Percentiles rank a stretch among this genome's conserved stretches.
phyloP scores from a whole-genome alignment of 2,888 invertebrate species.

The Selenia dentaria region DNA sequence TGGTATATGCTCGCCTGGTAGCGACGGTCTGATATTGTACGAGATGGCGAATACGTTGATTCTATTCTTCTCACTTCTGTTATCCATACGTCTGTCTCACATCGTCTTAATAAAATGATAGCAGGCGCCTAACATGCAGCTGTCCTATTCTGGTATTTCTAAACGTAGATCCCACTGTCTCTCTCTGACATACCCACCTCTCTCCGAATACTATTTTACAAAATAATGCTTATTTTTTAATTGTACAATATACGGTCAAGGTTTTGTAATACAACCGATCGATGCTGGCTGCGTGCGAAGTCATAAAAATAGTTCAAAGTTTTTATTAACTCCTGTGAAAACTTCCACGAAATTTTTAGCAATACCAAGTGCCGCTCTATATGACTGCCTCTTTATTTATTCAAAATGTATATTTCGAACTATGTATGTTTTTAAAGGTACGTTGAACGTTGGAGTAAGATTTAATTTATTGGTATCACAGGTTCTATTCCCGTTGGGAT shows the following conservation, averaged over 20 bases:
- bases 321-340: background rate
- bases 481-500: conserved; percentile 92
- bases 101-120: conserved; percentile 2
- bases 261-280: conserved; percentile 4
- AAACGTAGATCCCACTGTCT: conserved; percentile 1
- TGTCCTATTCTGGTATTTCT: conserved; percentile 6
- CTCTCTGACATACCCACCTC: too few relatives aligned
- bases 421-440: too few relatives aligned
- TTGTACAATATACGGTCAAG: conserved; percentile 9
- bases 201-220: conserved; percentile 1
- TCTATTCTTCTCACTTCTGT: background rate
- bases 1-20: conserved; percentile 39
- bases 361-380: too few relatives aligned
- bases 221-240: conserved; percentile 12
- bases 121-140: background rate
- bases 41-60: conserved; percentile 12
- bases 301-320: too few relatives aligned
- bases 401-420: too few relatives aligned
- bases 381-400: too few relatives aligned
- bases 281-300: background rate
- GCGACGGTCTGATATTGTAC: conserved; percentile 8
- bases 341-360: background rate
- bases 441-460: too few relatives aligned
- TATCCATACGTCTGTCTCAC: conserved; percentile 3
- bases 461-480: conserved; percentile 25